A percentile compares a stretch with the other conserved stretches of the same genome.
Evolutionary conservation across 1,140 invertebrate species (phyloP).

Genomic region (Drosophila littoralis): DNA sequence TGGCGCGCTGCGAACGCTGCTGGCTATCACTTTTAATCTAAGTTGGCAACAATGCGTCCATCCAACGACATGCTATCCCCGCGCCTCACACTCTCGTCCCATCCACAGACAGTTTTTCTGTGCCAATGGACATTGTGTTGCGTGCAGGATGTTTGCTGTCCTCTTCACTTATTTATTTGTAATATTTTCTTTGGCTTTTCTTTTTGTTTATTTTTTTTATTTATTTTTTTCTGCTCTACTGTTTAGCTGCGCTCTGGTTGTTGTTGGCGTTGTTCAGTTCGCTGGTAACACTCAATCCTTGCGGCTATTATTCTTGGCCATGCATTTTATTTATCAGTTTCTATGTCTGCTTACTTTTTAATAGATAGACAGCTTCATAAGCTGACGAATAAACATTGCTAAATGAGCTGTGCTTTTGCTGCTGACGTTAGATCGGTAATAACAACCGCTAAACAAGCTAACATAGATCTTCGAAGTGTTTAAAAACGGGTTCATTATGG

Average conservation of each 20-base stretch:
- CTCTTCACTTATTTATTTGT: slow-evolving; percentile 39
- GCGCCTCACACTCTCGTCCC: not conserved
- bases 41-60: slow-evolving; percentile 68
- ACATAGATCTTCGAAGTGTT: not conserved
- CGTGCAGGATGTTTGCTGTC: slow-evolving; percentile 33
- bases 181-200: slow-evolving; percentile 19
- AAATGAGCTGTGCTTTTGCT: slow-evolving; percentile 13
- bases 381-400: slow-evolving; percentile 18
- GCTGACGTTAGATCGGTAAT: slow-evolving; percentile 12
- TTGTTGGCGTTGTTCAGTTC: slow-evolving; percentile 15
- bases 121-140: slow-evolving; percentile 27
- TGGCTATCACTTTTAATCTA: slow-evolving; percentile 70
- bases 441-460: not conserved
- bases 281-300: slow-evolving; percentile 19
- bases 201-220: slow-evolving; percentile 4
- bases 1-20: slow-evolving; percentile 56
- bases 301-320: slow-evolving; percentile 48
- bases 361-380: slow-evolving; percentile 32
- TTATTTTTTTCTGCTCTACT: slow-evolving; percentile 3
- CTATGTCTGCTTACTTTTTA: slow-evolving; percentile 29
- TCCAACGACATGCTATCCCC: not conserved
- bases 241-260: not conserved
- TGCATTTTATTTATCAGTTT: slow-evolving; percentile 56
- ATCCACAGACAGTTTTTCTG: not conserved
- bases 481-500: too few species aligned